Evolutionary conservation across 2,888 invertebrate species (phyloP).

Genomic region (Chymomyza caudatula): DNA sequence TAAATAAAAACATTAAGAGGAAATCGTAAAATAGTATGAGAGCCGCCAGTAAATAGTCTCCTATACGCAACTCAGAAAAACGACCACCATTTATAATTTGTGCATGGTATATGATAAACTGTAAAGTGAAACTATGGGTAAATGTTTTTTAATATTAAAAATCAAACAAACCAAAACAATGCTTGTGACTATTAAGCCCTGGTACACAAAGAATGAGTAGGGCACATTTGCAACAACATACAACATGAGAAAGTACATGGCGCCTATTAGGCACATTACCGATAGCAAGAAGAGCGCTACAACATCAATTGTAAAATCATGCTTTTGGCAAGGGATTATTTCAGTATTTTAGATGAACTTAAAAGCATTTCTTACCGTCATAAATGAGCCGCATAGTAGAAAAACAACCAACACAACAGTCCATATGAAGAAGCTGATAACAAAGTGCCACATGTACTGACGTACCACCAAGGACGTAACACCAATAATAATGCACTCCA

Average conservation of each 20-base stretch:
- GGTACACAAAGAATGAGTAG: constrained; percentile 30
- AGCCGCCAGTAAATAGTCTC: constrained; percentile 43
- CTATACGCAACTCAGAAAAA: constrained; percentile 48
- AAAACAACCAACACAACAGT: constrained; percentile 26
- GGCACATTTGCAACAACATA: constrained; percentile 38
- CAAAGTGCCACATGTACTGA: constrained; percentile 31
- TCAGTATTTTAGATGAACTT: neutral
- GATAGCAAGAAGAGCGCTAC: constrained; percentile 45
- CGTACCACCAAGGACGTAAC: constrained; percentile 29
- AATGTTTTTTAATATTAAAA: neutral
- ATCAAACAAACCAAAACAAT: constrained; percentile 34
- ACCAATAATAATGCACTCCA: constrained; percentile 39
- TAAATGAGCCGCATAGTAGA: constrained; percentile 25
- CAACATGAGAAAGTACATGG: constrained; percentile 50
- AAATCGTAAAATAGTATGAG: constrained; percentile 48
- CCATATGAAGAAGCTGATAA: constrained; percentile 36
- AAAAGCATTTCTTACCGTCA: constrained; percentile 30
- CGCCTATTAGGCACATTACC: constrained; percentile 39
- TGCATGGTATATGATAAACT: constrained; percentile 59
- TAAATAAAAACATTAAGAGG: constrained; percentile 41
- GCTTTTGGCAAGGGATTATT: constrained; percentile 16
- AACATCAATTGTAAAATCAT: constrained; percentile 47
- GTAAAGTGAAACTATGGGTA: neutral
- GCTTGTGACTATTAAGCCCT: constrained; percentile 30
- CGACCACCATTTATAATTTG: constrained; percentile 54